Conservation (phyloP, 2,113 vertebrate genomes). For the Melanocharis versteri region DNA sequence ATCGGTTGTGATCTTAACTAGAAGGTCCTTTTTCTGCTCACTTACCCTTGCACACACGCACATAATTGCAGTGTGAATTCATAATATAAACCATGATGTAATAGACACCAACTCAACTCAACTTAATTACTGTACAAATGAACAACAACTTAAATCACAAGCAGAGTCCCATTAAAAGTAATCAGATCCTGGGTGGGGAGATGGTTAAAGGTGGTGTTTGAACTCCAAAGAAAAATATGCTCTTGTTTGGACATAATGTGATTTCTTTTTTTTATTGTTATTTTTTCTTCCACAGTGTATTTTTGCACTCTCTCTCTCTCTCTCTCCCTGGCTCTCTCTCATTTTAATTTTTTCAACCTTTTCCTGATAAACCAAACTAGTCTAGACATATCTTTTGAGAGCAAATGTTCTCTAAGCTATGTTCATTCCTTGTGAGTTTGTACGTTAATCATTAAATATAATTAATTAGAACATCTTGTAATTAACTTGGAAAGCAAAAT, state of each 20-base stretch:
- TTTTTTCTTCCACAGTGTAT: slow-evolving; percentile 49
- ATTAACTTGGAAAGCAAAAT: slow-evolving; percentile 74
- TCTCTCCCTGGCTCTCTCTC: slow-evolving; percentile 4
- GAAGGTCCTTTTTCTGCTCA: slow-evolving; percentile 62
- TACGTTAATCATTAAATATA: slow-evolving; percentile 75
- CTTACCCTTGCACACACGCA: slow-evolving; percentile 50
- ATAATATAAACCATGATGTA: slow-evolving; percentile 69
- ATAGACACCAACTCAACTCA: slow-evolving; percentile 62
- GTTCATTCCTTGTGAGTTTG: slow-evolving; percentile 67
- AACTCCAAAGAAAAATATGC: slow-evolving; percentile 59
- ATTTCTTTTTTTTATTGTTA: slow-evolving; percentile 61
- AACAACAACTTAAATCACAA: slow-evolving; percentile 70
- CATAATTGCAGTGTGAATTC: slow-evolving; percentile 63
- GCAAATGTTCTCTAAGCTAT: slow-evolving; percentile 64
- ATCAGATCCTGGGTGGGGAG: slow-evolving; percentile 70
- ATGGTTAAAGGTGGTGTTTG: slow-evolving; percentile 56
- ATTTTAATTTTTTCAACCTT: slow-evolving; percentile 65
- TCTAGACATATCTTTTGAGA: slow-evolving; percentile 68
- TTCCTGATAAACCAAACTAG: slow-evolving; percentile 69
- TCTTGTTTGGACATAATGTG: slow-evolving; percentile 61
- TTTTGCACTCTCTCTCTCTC: slow-evolving; percentile 31
- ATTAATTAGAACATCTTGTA: slow-evolving; percentile 74
- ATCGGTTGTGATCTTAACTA: slow-evolving; percentile 44
- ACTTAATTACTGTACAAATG: slow-evolving; percentile 70
- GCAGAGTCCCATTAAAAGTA: slow-evolving; percentile 68